A percentile compares a stretch with the other conserved stretches of the same genome.
Conservation (phyloP, 2,113 vertebrate species). For the Melierax canorus region DNA sequence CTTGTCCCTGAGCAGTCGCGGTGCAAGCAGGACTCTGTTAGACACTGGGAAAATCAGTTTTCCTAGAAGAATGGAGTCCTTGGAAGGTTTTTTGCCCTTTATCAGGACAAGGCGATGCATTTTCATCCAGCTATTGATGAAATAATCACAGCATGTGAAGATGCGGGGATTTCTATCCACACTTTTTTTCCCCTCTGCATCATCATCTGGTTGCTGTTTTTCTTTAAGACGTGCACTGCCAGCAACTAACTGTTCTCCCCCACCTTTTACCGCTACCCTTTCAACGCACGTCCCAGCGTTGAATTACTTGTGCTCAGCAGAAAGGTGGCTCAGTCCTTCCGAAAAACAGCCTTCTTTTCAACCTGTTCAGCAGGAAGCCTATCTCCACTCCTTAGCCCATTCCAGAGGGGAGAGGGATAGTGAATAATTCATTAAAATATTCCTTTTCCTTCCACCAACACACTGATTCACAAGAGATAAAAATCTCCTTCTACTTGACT, state of each 20-base stretch:
- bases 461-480: background rate
- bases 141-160: background rate
- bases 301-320: slow-evolving; percentile 51
- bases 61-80: background rate
- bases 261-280: background rate
- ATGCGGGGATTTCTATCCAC: background rate
- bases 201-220: background rate
- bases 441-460: slow-evolving; percentile 33
- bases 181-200: background rate
- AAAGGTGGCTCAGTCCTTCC: slow-evolving; percentile 15
- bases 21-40: background rate
- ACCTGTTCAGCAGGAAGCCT: slow-evolving; percentile 53
- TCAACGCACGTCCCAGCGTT: background rate
- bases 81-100: background rate
- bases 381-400: slow-evolving; percentile 2
- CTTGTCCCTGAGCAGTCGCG: background rate
- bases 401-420: background rate
- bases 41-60: background rate
- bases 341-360: slow-evolving; percentile 44
- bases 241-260: background rate
- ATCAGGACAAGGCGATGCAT: background rate
- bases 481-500: background rate
- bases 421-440: slow-evolving; percentile 64
- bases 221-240: background rate
- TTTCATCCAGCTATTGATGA: background rate